phyloP scores from a whole-genome alignment of 2,113 vertebrate genomes.

The Himantopus leucocephalus region DNA sequence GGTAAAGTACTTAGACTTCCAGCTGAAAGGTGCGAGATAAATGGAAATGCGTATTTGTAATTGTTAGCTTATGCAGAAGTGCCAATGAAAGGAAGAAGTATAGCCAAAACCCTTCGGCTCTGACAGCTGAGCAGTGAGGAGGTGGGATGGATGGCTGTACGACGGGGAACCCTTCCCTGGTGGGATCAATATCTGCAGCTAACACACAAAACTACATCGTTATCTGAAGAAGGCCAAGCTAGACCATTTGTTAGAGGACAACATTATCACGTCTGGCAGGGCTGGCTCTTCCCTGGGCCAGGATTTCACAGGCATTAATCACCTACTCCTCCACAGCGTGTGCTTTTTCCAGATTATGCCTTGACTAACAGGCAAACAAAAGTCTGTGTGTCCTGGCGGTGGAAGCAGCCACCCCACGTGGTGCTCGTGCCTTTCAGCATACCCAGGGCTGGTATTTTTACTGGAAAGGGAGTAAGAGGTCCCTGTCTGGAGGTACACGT shows the following conservation, averaged over 20 bases:
- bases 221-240: conserved; percentile 11
- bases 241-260: conserved; percentile 29
- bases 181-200: not conserved
- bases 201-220: not conserved
- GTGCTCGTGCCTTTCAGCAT: not conserved
- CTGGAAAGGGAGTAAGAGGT: not conserved
- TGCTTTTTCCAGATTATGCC: conserved; percentile 20
- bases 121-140: not conserved
- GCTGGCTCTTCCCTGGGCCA: not conserved
- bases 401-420: not conserved
- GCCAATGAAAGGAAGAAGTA: not conserved
- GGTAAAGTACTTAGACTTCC: not conserved
- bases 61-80: not conserved
- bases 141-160: not conserved
- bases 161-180: not conserved
- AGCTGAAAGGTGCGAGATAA: not conserved
- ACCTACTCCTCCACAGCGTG: not conserved
- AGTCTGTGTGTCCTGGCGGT: not conserved
- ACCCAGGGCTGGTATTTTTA: not conserved
- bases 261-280: conserved; percentile 18
- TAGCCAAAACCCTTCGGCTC: not conserved
- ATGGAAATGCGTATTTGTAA: not conserved
- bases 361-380: not conserved
- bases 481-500: not conserved
- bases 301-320: conserved; percentile 48